phyloP scores from a whole-genome alignment of 2,888 invertebrate species.

The Scaptomyza reducta region DNA sequence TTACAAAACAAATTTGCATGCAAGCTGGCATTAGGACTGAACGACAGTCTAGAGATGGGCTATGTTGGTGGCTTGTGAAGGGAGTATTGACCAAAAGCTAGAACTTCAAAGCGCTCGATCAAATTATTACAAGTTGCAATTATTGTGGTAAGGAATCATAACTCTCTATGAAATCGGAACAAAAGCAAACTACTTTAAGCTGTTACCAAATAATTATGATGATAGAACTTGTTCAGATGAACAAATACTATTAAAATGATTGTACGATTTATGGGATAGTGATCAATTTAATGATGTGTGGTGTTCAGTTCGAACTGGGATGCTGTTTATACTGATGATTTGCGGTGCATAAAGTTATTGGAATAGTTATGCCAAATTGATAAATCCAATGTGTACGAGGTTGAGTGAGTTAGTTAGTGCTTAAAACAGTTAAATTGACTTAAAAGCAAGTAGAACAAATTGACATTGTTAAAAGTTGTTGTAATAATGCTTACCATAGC shows the following conservation, averaged over 20 bases:
- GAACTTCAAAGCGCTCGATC: slow-evolving; percentile 26
- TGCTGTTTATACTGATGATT: slow-evolving; percentile 59
- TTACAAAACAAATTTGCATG: slow-evolving; percentile 61
- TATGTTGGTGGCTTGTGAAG: background rate
- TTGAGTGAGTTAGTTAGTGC: slow-evolving; percentile 53
- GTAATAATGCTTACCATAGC: slow-evolving; percentile 72
- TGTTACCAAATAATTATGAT: too few species aligned
- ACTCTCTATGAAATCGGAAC: background rate
- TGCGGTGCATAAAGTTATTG: slow-evolving; percentile 65
- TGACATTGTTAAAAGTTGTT: background rate
- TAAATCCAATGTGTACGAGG: slow-evolving; percentile 36
- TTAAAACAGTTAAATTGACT: slow-evolving; percentile 19
- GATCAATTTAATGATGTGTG: slow-evolving; percentile 1
- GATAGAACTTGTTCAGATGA: background rate
- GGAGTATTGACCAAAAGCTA: slow-evolving; percentile 27
- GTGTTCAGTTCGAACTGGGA: slow-evolving; percentile 12
- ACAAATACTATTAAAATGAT: background rate
- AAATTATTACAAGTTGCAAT: slow-evolving; percentile 10
- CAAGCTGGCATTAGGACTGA: slow-evolving; percentile 32
- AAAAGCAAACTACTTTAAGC: too few species aligned
- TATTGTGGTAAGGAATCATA: slow-evolving; percentile 24
- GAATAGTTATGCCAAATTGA: slow-evolving; percentile 31
- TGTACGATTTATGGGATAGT: background rate
- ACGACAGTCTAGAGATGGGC: background rate
- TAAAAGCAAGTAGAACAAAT: background rate